Percentiles rank a stretch among this genome's conserved stretches.
Conservation (phyloP, 2,888 invertebrate species). For the Eledone cirrhosa region DNA sequence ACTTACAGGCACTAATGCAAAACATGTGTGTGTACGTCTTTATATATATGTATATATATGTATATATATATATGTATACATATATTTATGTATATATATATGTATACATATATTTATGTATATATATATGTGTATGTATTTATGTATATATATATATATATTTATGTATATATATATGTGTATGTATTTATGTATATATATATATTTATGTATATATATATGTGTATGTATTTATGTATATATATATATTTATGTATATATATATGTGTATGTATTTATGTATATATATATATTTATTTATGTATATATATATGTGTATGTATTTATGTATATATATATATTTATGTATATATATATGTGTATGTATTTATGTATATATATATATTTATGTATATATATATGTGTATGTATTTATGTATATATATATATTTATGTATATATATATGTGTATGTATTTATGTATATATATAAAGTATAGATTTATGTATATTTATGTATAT, state of each 20-base stretch:
- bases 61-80: no score
- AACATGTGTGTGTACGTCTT: no score
- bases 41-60: no score
- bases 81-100: no score
- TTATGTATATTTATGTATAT: no score
- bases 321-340: background rate
- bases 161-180: background rate
- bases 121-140: no score
- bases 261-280: background rate
- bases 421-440: background rate
- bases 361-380: background rate
- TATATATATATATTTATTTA: background rate
- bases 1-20: no score
- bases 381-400: background rate
- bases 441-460: background rate
- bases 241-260: background rate
- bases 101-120: no score
- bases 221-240: background rate
- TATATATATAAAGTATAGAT: background rate
- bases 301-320: background rate
- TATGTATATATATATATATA: background rate
- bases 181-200: background rate
- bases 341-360: background rate
- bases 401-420: background rate
- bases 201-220: background rate